Conservation (phyloP, 2,888 invertebrate species). For the Phymatocera aterrima region DNA sequence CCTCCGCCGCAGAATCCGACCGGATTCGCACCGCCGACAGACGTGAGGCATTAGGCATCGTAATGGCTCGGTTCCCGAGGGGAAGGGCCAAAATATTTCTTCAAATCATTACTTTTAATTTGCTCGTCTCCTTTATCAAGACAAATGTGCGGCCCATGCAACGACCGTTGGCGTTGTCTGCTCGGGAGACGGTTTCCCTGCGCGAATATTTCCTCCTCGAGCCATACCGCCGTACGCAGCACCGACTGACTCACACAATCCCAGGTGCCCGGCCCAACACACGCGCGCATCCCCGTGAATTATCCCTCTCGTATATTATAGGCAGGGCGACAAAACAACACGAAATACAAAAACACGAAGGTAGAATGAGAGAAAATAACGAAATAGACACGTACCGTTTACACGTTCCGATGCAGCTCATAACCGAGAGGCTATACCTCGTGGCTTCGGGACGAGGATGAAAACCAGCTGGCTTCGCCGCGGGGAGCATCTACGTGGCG, state of each 20-base stretch:
- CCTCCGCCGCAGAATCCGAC: conserved; percentile 56
- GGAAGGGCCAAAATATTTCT: conserved; percentile 69
- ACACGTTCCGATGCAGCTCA: conserved; percentile 19
- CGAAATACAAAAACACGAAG: not conserved
- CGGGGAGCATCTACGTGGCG: conserved; percentile 47
- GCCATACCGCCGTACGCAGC: not conserved
- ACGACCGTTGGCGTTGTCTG: too few relatives aligned
- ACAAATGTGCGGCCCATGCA: conserved; percentile 60
- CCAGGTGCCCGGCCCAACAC: too few relatives aligned
- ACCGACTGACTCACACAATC: too few relatives aligned
- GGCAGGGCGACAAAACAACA: too few relatives aligned
- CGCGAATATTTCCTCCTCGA: conserved; percentile 1
- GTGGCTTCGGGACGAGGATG: conserved; percentile 24
- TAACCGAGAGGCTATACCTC: not conserved
- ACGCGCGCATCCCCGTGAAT: too few relatives aligned
- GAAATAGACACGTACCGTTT: not conserved
- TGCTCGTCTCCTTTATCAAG: conserved; percentile 69
- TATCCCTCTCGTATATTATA: too few relatives aligned
- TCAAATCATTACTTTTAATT: conserved; percentile 75
- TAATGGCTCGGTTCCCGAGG: conserved; percentile 69
- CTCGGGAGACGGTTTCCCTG: not conserved
- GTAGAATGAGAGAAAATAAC: not conserved
- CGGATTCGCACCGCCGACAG: conserved; percentile 70
- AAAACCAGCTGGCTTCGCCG: conserved; percentile 48
- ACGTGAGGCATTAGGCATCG: conserved; percentile 73